A percentile compares a stretch with the other conserved stretches of the same genome.
These are phyloP conservation scores for Orthosia cruda DNA, from an alignment of 2,888 invertebrate genomes.

Conservation along the genomic window DNA sequence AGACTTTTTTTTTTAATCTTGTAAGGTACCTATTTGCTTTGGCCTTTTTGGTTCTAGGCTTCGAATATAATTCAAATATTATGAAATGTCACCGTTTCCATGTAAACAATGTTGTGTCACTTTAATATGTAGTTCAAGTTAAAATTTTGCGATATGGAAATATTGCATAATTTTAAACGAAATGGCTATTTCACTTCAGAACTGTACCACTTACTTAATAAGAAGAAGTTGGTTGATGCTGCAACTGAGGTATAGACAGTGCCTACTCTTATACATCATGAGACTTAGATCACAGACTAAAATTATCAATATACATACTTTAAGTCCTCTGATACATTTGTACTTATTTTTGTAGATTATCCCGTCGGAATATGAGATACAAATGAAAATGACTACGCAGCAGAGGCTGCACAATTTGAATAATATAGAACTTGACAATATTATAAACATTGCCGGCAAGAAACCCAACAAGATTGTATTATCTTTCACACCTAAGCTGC, in stretches of 20 bases:
- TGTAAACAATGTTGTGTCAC: constrained; percentile 70
- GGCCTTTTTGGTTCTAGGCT: background rate
- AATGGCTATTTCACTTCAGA: constrained; percentile 88
- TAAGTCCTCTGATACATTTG: background rate
- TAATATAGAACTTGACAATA: constrained; percentile 81
- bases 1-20: background rate
- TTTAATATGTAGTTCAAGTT: constrained; percentile 45
- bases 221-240: constrained; percentile 79
- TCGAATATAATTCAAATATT: constrained; percentile 56
- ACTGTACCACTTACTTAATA: constrained; percentile 84
- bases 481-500: constrained; percentile 88
- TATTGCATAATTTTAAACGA: constrained; percentile 85
- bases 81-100: constrained; percentile 69
- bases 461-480: constrained; percentile 76
- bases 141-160: constrained; percentile 79
- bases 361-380: constrained; percentile 85
- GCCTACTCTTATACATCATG: background rate
- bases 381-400: constrained; percentile 83
- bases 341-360: constrained; percentile 79
- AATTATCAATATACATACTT: background rate
- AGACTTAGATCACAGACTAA: background rate
- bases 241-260: constrained; percentile 77
- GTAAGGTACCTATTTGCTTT: constrained; percentile 23
- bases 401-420: constrained; percentile 82
- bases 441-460: constrained; percentile 71